Evolutionary conservation across 1,140 invertebrate species (phyloP).

Genomic region (Pachyrhynchus sulphureomaculatus): DNA sequence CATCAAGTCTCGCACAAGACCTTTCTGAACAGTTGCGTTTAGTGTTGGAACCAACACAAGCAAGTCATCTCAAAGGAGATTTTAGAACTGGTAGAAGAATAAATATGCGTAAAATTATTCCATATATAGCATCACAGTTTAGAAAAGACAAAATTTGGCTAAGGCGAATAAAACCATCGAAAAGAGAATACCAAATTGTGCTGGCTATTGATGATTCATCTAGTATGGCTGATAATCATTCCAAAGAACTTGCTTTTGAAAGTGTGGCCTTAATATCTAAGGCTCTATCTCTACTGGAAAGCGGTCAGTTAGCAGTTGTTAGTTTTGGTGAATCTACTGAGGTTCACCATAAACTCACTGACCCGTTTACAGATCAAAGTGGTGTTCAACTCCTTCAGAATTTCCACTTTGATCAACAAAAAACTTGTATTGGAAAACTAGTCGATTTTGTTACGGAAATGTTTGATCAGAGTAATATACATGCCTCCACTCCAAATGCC

Average conservation of each 20-base stretch:
- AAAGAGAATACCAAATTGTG: conserved; percentile 95
- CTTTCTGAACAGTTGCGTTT: conserved; percentile 92
- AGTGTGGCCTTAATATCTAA: conserved; percentile 88
- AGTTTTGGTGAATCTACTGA: conserved; percentile 89
- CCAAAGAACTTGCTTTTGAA: conserved; percentile 91
- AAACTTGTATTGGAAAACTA: conserved; percentile 78
- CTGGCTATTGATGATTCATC: conserved; percentile 97
- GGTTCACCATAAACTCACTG: conserved; percentile 81
- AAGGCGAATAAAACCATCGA: conserved; percentile 90
- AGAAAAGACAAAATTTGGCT: conserved; percentile 99
- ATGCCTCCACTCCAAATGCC: conserved; percentile 56
- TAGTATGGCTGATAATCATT: conserved; percentile 87
- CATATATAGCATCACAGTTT: conserved; percentile 98
- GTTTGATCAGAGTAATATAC: conserved; percentile 54
- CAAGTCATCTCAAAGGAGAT: conserved; percentile 86
- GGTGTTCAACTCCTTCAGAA: conserved; percentile 77
- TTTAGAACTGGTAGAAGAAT: conserved; percentile 95
- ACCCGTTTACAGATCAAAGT: conserved; percentile 80
- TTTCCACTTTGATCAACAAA: conserved; percentile 77
- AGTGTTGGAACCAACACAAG: conserved; percentile 92
- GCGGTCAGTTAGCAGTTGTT: conserved; percentile 86
- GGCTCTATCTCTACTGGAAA: conserved; percentile 89
- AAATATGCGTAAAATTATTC: conserved; percentile 98
- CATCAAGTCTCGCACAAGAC: conserved; percentile 75
- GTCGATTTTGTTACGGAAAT: conserved; percentile 75